Base-by-base conservation (phyloP, 2,797 vertebrate genomes). In the Chloroceryle amazona region DNA sequence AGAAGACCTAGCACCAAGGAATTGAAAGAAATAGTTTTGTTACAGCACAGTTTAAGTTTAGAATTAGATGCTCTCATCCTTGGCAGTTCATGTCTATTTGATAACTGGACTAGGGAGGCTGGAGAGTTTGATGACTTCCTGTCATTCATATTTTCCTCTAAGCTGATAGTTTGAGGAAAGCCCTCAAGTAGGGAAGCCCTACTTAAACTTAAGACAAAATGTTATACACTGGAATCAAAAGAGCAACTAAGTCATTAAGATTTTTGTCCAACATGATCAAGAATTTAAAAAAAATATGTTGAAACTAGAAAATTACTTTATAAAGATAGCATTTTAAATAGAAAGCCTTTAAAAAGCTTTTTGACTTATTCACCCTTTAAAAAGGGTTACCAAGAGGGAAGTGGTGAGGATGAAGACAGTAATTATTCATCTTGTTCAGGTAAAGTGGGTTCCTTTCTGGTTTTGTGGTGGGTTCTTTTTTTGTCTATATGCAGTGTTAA, bases 281-380 rank as follows among this genome's bases (percentile, higher is more conserved):
- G 14, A 86, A 60, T 8, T n/a, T n/a, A 0, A 0, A 23, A 60
- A 89, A 65, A 18, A 0, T 28, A 29, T 28, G 73, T 35, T 90
- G 60, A 44, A 82, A 51, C 6, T 31, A 76, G 7, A 39, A 72
- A 68, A 68, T 14, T 3, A 72, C 20, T 33, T 68, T 39, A 54
- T 33, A 37, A 88, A 76, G 19, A 39, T 1, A 74, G 22, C 6
- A 46, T 5, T 75, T 94, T 61, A 52, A 74, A 52, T 7, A 71
- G 12, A 83, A 81, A 39, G n/a, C 13, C 72, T 85, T 65, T 7
- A 7, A 82, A 61, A 33, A 86, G 8, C 31, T 92, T 81, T 52
- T 23, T 39, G 20, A 66, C 0, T 8, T 65, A 72, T 4, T 81
- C 3, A 61, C 62, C 16, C 28, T 81, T 93, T 41, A 5, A 52